Percentiles rank a stretch among this genome's conserved stretches.
These are phyloP conservation scores for Scaptomyza cyrtandrae DNA, from an alignment of 2,888 invertebrate genomes.

Conservation along the genomic window DNA sequence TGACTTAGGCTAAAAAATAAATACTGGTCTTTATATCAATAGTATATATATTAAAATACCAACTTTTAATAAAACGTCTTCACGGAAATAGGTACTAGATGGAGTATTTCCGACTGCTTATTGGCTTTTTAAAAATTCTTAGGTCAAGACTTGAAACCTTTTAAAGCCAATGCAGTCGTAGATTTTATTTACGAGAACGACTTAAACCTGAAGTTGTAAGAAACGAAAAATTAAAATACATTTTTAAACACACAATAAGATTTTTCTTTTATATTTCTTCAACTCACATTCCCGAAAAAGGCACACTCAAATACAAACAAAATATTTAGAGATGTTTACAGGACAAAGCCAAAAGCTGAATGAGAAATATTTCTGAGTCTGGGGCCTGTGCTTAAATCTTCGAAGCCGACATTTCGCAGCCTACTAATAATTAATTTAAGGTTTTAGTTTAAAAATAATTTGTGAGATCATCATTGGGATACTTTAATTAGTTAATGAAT, in stretches of 20 bases:
- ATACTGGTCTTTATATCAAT: background rate
- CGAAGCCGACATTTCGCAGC: background rate
- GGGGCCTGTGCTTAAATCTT: background rate
- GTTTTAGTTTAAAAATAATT: no score
- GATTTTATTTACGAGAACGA: background rate
- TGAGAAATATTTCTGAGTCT: background rate
- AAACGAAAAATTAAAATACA: background rate
- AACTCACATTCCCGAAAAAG: slow-evolving; percentile 22
- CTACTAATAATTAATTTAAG: slow-evolving; percentile 1
- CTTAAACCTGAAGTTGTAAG: slow-evolving; percentile 2
- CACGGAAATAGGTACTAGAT: background rate
- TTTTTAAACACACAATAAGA: background rate
- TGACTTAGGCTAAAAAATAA: background rate
- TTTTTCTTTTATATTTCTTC: no score
- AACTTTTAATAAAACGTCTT: slow-evolving; percentile 1
- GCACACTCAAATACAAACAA: slow-evolving; percentile 24
- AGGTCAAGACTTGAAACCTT: background rate
- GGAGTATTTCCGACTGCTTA: background rate
- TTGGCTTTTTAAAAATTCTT: background rate
- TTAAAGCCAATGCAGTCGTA: background rate
- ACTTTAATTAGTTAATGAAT: no score
- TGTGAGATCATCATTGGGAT: no score
- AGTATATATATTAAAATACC: background rate
- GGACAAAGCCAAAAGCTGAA: slow-evolving; percentile 2
- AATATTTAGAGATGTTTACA: slow-evolving; percentile 7